Base-by-base conservation (phyloP, 2,113 vertebrate genomes). In the Labeo rohita region DNA sequence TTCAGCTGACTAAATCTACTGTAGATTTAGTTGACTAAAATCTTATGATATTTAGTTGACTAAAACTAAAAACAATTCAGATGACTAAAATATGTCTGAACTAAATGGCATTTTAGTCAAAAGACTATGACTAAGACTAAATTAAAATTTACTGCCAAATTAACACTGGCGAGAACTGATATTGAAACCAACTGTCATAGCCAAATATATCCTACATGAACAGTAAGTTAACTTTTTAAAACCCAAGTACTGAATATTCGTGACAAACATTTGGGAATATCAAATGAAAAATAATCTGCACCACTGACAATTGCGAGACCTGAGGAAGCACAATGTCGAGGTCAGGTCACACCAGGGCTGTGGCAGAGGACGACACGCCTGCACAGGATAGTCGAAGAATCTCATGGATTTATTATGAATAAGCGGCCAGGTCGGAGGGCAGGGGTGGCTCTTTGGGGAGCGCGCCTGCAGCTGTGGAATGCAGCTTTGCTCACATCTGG, bases 341-440 rank as follows among this genome's bases (percentile, higher is more conserved):
- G 70, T 78, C 56, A 43, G 76, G 88, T 89, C 77, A 86, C 80
- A 59, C 50, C 28, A 18, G 85, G 59, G 80, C 81, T 45, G 73
- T 43, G 28, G 84, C 49, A 8, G 49, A 80, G 47, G 21, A 59
- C 59, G 80, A 88, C 86, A 85, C 85, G 34, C 83, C 88, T 83
- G 88, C 85, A 61, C 80, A 81, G 52, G 68, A 87, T 81, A 84
- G 86, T 52, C 23, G 83, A 81, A 89, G 86, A 88, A 86, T 84
- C 83, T 88, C 87, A 83, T 39, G 77, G 76, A 89, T 91, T 90
- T 91, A 90, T 90, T 90, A 89, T 90, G 87, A 90, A 82, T 86
- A 80, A 84, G 83, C 70, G 18, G 78, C 76, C 78, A 91, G 91
- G 88, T 56, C 88, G 83, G 88, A 91, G 91, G 91, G 90, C 90